phyloP scores from a whole-genome alignment of 2,797 vertebrate genomes.

The Lacerta viridis region DNA sequence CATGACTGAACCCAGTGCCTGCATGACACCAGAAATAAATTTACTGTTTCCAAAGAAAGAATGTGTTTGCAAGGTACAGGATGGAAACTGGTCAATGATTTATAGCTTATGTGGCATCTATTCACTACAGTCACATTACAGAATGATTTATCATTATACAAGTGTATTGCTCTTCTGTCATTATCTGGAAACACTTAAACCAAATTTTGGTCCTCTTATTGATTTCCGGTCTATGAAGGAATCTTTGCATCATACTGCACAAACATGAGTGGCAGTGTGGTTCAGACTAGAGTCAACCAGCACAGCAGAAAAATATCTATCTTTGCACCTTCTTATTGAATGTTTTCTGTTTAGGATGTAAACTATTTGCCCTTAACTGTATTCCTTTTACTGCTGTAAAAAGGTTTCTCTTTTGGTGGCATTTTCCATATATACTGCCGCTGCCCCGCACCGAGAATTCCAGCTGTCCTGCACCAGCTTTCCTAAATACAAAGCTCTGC shows the following conservation, averaged over 20 bases:
- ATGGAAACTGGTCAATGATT: slow-evolving; percentile 31
- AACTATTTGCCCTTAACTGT: background rate
- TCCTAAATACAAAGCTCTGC: background rate
- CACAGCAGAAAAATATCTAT: background rate
- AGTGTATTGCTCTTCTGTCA: slow-evolving; percentile 31
- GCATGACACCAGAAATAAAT: background rate
- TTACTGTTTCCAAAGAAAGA: slow-evolving; percentile 25
- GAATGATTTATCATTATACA: slow-evolving; percentile 13
- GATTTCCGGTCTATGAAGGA: slow-evolving; percentile 26
- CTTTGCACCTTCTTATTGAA: background rate
- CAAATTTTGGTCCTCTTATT: slow-evolving; percentile 29
- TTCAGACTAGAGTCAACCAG: background rate
- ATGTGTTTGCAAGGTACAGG: background rate
- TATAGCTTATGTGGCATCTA: background rate
- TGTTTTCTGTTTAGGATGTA: background rate
- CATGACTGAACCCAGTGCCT: background rate
- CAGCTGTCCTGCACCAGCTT: background rate
- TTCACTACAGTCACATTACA: background rate
- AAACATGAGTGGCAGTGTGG: background rate
- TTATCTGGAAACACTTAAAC: slow-evolving; percentile 36
- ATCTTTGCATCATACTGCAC: slow-evolving; percentile 8
- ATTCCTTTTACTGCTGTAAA: background rate
- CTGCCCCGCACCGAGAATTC: background rate
- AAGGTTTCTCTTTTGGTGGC: background rate
- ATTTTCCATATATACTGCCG: background rate